phyloP scores from a whole-genome alignment of 2,797 vertebrate species.

The Calcarius lapponicus region DNA sequence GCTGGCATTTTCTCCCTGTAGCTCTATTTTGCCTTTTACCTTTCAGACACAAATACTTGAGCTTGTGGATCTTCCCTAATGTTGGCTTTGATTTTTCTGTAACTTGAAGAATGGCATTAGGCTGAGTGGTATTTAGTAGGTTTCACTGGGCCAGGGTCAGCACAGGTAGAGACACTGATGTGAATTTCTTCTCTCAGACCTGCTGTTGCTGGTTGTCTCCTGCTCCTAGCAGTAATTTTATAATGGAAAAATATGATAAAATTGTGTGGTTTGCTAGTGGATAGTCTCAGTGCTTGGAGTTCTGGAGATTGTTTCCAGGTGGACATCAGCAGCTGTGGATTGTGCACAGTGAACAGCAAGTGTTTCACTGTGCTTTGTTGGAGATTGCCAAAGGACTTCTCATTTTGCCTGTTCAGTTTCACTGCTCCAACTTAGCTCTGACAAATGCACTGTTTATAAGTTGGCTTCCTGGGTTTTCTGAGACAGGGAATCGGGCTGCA shows the following conservation, averaged over 20 bases:
- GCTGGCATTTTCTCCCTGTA: neutral
- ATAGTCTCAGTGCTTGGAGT: neutral
- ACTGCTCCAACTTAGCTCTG: neutral
- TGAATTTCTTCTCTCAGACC: neutral
- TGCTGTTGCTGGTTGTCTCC: neutral
- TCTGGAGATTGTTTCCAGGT: neutral
- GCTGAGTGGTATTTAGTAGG: neutral
- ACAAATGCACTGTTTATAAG: too few relatives aligned
- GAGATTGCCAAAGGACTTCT: neutral
- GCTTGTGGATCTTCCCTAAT: accelerated
- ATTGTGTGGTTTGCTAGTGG: neutral
- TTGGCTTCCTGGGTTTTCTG: neutral
- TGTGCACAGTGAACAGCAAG: neutral
- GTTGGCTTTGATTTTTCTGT: neutral
- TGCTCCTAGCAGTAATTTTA: neutral
- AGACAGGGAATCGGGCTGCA: neutral
- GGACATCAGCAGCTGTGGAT: neutral
- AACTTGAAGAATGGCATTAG: neutral
- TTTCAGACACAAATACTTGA: neutral
- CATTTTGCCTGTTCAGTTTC: neutral
- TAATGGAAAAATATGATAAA: neutral
- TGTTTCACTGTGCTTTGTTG: neutral
- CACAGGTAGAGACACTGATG: neutral
- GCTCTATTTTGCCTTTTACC: neutral
- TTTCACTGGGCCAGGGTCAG: neutral